Evolutionary conservation across 2,888 invertebrate species (phyloP), one percentile per base, ranked within the genome.

Genomic region (Pyrocoelia pectoralis): DNA sequence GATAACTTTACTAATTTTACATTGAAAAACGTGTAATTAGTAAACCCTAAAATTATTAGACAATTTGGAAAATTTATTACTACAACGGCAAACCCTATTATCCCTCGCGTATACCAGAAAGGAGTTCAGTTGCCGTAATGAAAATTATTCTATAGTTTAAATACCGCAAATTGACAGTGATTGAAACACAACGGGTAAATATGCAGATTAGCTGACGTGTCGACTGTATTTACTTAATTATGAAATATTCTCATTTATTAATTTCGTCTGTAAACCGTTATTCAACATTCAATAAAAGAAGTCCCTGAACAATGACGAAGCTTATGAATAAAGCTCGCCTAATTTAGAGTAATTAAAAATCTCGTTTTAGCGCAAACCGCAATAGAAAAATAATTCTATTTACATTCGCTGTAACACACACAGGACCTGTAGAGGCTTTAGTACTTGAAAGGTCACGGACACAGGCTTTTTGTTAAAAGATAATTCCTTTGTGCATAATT

Each of bases 71-170:
- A 55, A 59, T 59, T 55, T 55, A 64, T 55, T 15, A 10, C 14
- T 43, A 15, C 4, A 43, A 8, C 43, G 13, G 13, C 38, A 56
- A 50, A 55, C 60, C 50, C 40, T 54, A 54, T 61, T 56, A 61
- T 51, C 51, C 43, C 48, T 51, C 43, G n/a, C 38, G 43, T 17
- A 24, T 40, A 50, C 24, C 33, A 33, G 29, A 56, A 61, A 41
- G 33, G 50, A 56, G 49, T 41, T 29, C 28, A 28, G 50, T 38
- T 51, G 41, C 57, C 60, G 61, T 67, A 67, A 67, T 67, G 64
- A 65, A 64, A 64, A 58, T 58, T 57, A 60, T 62, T 57, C 57
- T 61, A 64, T 67, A 67, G 65, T 65, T 65, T 65, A 61, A 57
- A 43, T 61, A 48, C 58, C 55, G 53, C 46, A 67, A 67, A 65